A percentile compares a stretch with the other conserved stretches of the same genome.
phyloP scores from a whole-genome alignment of 1,140 invertebrate species.

The Drosophila tropicalis region DNA sequence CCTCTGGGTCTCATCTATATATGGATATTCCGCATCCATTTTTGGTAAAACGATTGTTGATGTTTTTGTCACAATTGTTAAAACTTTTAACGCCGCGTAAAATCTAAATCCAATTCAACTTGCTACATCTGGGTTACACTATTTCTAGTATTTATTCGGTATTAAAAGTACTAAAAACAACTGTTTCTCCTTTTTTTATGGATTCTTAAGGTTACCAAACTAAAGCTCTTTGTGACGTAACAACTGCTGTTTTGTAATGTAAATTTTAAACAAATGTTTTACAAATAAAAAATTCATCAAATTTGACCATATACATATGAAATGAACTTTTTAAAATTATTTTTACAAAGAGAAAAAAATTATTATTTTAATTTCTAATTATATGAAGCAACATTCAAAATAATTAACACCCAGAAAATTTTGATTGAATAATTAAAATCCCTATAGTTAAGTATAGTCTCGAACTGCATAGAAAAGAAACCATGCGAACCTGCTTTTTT shows the following conservation, averaged over 20 bases:
- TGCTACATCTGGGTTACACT: neutral
- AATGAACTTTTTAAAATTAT: too few relatives aligned
- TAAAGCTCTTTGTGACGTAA: neutral
- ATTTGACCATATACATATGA: too few relatives aligned
- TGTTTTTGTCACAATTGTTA: neutral
- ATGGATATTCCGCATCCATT: neutral
- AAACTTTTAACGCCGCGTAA: constrained; percentile 1
- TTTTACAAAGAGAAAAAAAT: too few relatives aligned
- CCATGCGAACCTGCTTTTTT: too few relatives aligned
- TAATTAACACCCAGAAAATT: too few relatives aligned
- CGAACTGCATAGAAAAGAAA: too few relatives aligned
- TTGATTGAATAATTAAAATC: too few relatives aligned
- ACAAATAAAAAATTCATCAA: too few relatives aligned
- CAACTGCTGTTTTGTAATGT: neutral
- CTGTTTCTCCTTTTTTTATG: neutral
- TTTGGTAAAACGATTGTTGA: neutral
- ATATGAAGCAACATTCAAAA: too few relatives aligned
- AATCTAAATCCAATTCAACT: neutral
- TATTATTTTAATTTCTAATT: too few relatives aligned
- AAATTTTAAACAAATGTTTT: too few relatives aligned
- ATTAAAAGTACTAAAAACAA: neutral
- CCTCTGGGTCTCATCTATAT: neutral
- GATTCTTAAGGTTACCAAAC: neutral
- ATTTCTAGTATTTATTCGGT: neutral
- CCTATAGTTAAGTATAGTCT: too few relatives aligned